Evolutionary conservation across 2,113 vertebrate species (phyloP), one percentile per base, ranked within the genome.

Genomic region (Trogon melanurus): DNA sequence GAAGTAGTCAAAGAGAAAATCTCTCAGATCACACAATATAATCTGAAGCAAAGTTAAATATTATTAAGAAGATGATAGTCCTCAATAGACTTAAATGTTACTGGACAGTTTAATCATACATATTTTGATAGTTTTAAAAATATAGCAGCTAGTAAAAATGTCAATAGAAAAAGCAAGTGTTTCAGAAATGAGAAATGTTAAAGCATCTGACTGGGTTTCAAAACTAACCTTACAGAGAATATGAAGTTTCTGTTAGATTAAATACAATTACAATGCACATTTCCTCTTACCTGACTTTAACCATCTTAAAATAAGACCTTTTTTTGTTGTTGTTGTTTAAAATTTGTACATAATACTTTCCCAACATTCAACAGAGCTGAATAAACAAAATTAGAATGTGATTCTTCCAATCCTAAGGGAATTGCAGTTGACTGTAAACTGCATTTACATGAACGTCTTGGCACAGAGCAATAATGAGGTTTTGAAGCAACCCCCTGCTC

Each of bases 1-100:
- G 27, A 70, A 60, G 8, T 30, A 93, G 73, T 84, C 53, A 84
- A 92, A 91, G 54, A 62, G 34, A 80, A 93, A 94, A 88, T 12
- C 26, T 87, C 57, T 91, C 65, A 79, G 81, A 78, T 85, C 65
- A 38, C 36, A 48, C 4, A 79, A 53, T 67, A 69, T 48, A 84
- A 81, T 93, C 48, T 61, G 48, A 80, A 85, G 32, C 1, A 81
- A 69, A 81, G 17, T 95, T 66, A 91, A 91, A 87, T 81, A 74
- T 78, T 83, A 83, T 83, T 78, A 93, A 67, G 51, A 84, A 86
- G 10, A 4, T 85, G 10, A 4, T 85, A 56, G 34, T 85, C 22
- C 84, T 94, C 80, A 72, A 69, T n/a, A 79, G 69, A 81, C 48
- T 89, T 78, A 45, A 93, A 84, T 50, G 47, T 66, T 80, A 45